These are phyloP conservation scores for Nymphalis polychloros DNA, from an alignment of 2,888 invertebrate species.

Conservation along the genomic window DNA sequence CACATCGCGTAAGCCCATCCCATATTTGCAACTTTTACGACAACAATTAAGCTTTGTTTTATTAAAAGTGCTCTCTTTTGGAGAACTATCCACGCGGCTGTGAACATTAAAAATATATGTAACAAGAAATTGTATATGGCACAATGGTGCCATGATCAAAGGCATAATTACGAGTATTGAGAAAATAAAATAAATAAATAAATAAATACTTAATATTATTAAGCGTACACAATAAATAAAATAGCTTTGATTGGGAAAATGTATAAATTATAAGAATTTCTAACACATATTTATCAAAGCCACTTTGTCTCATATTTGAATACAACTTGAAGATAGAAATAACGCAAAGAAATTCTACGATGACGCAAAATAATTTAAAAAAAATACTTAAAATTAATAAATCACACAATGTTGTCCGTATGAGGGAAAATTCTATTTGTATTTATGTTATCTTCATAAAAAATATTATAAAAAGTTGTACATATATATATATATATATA, in stretches of 20 bases:
- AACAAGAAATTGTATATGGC: conserved; percentile 48
- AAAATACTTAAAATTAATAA: not conserved
- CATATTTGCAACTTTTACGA: conserved; percentile 80
- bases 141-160: conserved; percentile 24
- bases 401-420: too few relatives aligned
- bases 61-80: conserved; percentile 54
- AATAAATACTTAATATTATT: not conserved
- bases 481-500: too few relatives aligned
- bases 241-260: conserved; percentile 5
- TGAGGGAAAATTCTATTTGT: too few relatives aligned
- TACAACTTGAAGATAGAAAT: not conserved
- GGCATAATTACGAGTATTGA: conserved; percentile 28
- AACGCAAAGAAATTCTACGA: not conserved
- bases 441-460: too few relatives aligned
- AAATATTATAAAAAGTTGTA: too few relatives aligned
- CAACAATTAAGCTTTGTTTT: conserved; percentile 82
- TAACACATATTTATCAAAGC: not conserved
- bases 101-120: conserved; percentile 77
- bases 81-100: conserved; percentile 76
- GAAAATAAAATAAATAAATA: conserved; percentile 1
- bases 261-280: not conserved
- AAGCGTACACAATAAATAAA: conserved; percentile 1
- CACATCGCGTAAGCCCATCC: conserved; percentile 88
- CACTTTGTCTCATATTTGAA: conserved; percentile 1
- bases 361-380: not conserved